phyloP scores from a whole-genome alignment of 2,888 invertebrate species.

The Eurytoma adleriae region DNA sequence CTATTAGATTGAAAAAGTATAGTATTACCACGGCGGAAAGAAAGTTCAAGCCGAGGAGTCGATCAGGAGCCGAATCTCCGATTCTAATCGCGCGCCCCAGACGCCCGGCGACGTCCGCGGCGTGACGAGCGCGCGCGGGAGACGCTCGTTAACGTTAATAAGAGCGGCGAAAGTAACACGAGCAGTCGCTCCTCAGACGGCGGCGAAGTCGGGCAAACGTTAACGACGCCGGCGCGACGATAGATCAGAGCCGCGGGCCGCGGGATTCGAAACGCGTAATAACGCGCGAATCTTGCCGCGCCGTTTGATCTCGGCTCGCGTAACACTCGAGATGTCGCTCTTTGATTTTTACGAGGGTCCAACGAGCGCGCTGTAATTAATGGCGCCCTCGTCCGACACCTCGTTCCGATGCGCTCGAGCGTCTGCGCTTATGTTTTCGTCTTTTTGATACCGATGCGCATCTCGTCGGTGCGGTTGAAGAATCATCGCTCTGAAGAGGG shows the following conservation, averaged over 20 bases:
- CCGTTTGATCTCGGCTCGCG: constrained; percentile 50
- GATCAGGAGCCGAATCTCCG: no score
- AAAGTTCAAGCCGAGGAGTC: no score
- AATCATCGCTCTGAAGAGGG: no score
- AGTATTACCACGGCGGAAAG: no score
- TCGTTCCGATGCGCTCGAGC: no score
- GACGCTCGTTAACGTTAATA: constrained; percentile 59
- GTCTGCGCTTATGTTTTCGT: no score
- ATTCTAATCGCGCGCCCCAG: background rate
- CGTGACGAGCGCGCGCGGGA: background rate
- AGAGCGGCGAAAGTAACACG: constrained; percentile 58
- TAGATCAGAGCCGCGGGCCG: constrained; percentile 30
- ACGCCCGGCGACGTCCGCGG: background rate
- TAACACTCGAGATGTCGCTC: constrained; percentile 28
- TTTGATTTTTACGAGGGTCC: constrained; percentile 47
- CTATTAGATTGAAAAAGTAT: no score
- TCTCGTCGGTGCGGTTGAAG: no score
- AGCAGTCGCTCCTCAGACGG: constrained; percentile 46
- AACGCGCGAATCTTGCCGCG: constrained; percentile 36
- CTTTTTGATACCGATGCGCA: no score
- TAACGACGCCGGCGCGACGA: constrained; percentile 46
- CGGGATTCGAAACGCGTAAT: constrained; percentile 15
- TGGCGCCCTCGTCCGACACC: background rate
- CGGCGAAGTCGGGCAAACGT: constrained; percentile 3
- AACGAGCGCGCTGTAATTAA: constrained; percentile 31